Percentiles rank a stretch among this genome's conserved stretches.
phyloP scores from a whole-genome alignment of 2,113 vertebrate genomes.

The Trogon surrucura region DNA sequence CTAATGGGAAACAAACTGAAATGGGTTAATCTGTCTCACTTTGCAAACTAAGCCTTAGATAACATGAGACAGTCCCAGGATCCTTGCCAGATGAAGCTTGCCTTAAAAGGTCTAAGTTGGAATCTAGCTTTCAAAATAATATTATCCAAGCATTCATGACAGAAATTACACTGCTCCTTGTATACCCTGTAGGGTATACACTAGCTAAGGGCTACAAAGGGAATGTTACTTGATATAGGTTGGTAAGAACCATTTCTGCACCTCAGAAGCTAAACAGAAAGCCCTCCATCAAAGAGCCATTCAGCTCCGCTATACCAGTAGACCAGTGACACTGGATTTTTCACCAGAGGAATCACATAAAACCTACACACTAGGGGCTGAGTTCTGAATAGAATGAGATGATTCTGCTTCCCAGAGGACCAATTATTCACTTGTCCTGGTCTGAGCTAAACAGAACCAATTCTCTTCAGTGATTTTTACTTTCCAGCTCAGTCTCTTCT shows the following conservation, averaged over 20 bases:
- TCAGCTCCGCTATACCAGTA: neutral
- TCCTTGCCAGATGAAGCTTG: neutral
- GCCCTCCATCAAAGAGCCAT: neutral
- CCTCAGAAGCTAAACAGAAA: neutral
- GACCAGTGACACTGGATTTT: neutral
- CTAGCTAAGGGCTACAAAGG: neutral
- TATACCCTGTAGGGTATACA: neutral
- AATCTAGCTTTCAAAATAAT: neutral
- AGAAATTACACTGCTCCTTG: neutral
- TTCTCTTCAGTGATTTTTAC: too few species aligned
- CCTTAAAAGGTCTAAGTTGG: neutral
- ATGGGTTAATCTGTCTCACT: neutral
- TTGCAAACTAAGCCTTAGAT: neutral
- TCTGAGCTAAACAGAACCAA: too few species aligned
- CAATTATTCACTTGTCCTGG: neutral
- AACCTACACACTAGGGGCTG: neutral
- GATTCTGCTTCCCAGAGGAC: neutral
- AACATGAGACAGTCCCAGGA: neutral
- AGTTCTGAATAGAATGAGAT: neutral
- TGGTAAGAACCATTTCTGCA: neutral
- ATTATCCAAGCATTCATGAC: neutral
- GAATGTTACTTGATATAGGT: neutral
- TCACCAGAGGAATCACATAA: neutral
- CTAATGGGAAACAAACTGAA: neutral
- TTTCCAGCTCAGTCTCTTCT: too few species aligned